Evolutionary conservation across 2,888 invertebrate genomes (phyloP).

Genomic region (Fissipunctia ypsillon): DNA sequence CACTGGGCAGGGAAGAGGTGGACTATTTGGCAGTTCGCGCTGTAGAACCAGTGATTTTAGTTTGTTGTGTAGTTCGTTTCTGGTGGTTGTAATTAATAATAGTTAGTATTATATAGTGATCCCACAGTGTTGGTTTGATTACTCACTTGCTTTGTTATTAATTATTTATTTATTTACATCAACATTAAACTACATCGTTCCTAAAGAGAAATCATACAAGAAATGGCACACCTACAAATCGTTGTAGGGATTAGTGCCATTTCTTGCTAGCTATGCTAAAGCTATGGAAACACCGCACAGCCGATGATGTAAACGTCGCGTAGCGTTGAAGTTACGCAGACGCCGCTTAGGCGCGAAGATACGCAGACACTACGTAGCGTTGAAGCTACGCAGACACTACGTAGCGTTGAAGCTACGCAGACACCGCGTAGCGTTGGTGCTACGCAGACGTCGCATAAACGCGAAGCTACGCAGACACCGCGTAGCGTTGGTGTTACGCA

Average conservation of each 20-base stretch:
- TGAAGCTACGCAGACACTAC: background rate
- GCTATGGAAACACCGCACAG: background rate
- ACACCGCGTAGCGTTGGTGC: background rate
- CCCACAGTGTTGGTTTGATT: background rate
- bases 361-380: no score
- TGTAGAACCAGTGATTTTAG: conserved; percentile 7
- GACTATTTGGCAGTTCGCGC: background rate
- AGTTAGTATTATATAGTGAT: background rate
- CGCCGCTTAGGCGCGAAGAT: background rate
- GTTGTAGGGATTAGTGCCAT: background rate
- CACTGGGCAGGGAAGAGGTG: background rate
- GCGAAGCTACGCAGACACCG: background rate
- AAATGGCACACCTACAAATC: background rate
- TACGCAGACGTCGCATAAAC: background rate
- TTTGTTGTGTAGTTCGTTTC: conserved; percentile 14
- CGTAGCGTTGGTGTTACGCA: background rate
- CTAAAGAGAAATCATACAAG: background rate
- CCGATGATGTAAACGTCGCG: background rate
- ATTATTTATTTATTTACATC: no score
- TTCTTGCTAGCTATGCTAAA: background rate
- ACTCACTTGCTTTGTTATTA: background rate
- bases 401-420: background rate
- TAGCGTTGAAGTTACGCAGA: background rate
- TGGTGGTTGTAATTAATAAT: conserved; percentile 3
- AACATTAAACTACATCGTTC: background rate